Percentiles rank a stretch among this genome's conserved stretches.
Evolutionary conservation across 2,888 invertebrate genomes (phyloP).

Genomic region (Lacanobia wlatinum): DNA sequence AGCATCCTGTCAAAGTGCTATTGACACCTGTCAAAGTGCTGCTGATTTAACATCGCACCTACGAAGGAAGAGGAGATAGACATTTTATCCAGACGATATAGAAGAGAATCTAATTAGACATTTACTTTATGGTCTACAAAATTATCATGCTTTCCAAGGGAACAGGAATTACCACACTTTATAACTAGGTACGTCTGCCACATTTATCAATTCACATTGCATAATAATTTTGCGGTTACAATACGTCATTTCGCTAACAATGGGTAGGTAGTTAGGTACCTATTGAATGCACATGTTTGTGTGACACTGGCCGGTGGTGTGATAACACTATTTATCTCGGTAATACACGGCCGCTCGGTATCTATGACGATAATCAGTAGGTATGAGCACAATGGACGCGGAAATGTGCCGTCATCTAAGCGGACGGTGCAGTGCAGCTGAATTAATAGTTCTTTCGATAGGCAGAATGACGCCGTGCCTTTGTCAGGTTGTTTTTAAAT

Average conservation of each 20-base stretch:
- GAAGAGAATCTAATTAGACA: neutral
- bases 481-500: conserved; percentile 33
- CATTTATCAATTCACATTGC: conserved; percentile 44
- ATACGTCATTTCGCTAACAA: conserved; percentile 45
- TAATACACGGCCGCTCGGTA: conserved; percentile 50
- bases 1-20: neutral
- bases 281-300: conserved; percentile 49
- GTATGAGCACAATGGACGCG: conserved; percentile 50
- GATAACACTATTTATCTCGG: conserved; percentile 57
- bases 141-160: neutral
- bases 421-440: conserved; percentile 52
- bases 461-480: conserved; percentile 34
- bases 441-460: conserved; percentile 53
- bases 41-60: neutral
- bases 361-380: conserved; percentile 50
- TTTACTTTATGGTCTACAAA: neutral
- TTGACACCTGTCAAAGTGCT: neutral
- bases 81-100: neutral
- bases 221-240: conserved; percentile 52
- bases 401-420: conserved; percentile 58
- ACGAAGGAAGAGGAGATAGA: neutral
- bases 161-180: conserved; percentile 3
- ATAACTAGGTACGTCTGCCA: conserved; percentile 1
- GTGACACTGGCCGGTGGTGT: conserved; percentile 43
- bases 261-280: conserved; percentile 25